Percentiles rank a stretch among this genome's conserved stretches.
Conservation (phyloP, 2,797 vertebrate species). For the Anas acuta region DNA sequence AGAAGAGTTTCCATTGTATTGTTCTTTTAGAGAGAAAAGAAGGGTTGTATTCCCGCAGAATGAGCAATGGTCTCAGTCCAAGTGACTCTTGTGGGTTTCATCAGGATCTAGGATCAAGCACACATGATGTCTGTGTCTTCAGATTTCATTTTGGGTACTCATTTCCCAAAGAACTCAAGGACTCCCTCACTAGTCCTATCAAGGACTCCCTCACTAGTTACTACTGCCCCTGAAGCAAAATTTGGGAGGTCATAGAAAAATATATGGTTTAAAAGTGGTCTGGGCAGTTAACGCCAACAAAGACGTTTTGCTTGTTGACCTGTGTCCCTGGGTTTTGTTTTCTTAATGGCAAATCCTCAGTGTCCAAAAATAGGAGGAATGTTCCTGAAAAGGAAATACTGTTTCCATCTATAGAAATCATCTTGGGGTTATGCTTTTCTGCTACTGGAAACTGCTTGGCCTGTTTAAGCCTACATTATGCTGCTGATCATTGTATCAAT, state of each 20-base stretch:
- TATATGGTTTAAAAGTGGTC: neutral
- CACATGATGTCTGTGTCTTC: neutral
- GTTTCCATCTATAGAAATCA: neutral
- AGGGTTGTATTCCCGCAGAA: neutral
- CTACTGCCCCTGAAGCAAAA: neutral
- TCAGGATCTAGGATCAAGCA: neutral
- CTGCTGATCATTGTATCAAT: neutral
- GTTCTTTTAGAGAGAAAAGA: constrained; percentile 19
- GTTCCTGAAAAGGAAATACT: neutral
- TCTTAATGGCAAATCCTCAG: neutral
- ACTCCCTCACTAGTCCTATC: too few relatives aligned
- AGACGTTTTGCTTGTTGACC: neutral
- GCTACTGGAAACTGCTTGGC: neutral
- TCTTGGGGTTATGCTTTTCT: neutral
- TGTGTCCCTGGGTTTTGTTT: neutral
- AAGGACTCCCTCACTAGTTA: neutral
- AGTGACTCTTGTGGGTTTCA: neutral
- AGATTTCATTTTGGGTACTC: neutral
- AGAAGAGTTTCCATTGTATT: constrained; percentile 2
- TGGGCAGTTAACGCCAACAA: neutral
- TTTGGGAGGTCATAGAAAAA: neutral
- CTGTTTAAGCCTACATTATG: neutral
- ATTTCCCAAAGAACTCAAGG: neutral
- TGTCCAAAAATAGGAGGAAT: neutral
- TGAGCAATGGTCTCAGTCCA: neutral